Conservation (phyloP, 2,113 vertebrate species). For the Dipodomys stephensi region DNA sequence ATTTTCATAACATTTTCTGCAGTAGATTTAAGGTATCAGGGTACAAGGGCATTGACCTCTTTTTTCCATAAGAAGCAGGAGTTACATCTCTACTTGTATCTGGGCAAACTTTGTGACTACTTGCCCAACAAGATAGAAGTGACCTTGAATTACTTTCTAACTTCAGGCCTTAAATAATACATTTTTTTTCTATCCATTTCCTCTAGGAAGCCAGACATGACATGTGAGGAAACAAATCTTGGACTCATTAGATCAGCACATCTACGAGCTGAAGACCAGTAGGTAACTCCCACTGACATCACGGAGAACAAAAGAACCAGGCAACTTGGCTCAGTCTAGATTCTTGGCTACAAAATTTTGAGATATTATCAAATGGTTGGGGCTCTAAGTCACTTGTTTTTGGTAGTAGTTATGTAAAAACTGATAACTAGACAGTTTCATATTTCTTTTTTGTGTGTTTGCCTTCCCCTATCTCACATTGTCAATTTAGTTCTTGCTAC, state of each 20-base stretch:
- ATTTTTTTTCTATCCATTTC: not conserved
- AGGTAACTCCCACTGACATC: not conserved
- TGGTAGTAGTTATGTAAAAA: not conserved
- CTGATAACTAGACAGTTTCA: not conserved
- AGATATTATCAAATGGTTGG: not conserved
- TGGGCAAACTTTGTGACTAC: not conserved
- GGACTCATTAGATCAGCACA: not conserved
- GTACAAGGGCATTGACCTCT: not conserved
- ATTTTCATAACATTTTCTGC: not conserved
- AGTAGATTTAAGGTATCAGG: not conserved
- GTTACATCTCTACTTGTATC: not conserved
- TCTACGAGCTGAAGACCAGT: not conserved
- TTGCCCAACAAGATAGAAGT: not conserved
- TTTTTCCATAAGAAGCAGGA: not conserved
- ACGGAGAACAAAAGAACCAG: not conserved
- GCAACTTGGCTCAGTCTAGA: not conserved
- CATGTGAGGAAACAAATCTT: not conserved
- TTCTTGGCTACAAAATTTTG: not conserved
- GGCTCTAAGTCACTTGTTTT: not conserved
- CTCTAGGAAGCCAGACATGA: not conserved
- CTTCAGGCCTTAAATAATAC: not conserved
- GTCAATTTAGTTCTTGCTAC: not conserved
- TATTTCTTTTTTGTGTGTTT: not conserved
- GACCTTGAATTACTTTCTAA: not conserved
- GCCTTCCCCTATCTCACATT: not conserved